Conservation (phyloP, 2,113 vertebrate genomes). For the Lontra canadensis region DNA sequence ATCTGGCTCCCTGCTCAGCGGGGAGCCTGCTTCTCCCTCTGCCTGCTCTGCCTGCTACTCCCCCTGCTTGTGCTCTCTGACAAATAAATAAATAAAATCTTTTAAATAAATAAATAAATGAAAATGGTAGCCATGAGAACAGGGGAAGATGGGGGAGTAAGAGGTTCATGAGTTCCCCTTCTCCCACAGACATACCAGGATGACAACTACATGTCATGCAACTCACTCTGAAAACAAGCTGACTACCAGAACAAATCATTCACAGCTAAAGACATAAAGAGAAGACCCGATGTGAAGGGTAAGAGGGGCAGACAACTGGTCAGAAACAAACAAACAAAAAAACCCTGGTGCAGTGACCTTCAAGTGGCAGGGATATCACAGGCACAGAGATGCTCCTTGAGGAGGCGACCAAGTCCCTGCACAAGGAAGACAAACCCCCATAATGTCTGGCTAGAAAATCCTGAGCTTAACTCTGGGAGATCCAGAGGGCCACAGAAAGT, state of each 20-base stretch:
- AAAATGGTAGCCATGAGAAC: background rate
- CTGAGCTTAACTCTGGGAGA: background rate
- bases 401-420: background rate
- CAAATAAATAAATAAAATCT: no score
- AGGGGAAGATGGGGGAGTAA: background rate
- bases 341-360: background rate
- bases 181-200: background rate
- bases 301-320: background rate
- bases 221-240: background rate
- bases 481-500: background rate
- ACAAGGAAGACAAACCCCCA: background rate
- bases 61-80: no score
- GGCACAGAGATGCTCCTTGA: background rate
- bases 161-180: background rate
- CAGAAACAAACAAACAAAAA: background rate
- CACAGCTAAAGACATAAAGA: background rate
- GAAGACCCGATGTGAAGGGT: background rate
- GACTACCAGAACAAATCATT: background rate
- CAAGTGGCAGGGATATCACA: background rate
- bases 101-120: background rate
- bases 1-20: no score
- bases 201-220: background rate
- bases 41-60: no score
- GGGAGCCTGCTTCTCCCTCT: no score
- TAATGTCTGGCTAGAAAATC: background rate